Conservation (phyloP, 2,797 vertebrate genomes). For the Sciaenops ocellatus region DNA sequence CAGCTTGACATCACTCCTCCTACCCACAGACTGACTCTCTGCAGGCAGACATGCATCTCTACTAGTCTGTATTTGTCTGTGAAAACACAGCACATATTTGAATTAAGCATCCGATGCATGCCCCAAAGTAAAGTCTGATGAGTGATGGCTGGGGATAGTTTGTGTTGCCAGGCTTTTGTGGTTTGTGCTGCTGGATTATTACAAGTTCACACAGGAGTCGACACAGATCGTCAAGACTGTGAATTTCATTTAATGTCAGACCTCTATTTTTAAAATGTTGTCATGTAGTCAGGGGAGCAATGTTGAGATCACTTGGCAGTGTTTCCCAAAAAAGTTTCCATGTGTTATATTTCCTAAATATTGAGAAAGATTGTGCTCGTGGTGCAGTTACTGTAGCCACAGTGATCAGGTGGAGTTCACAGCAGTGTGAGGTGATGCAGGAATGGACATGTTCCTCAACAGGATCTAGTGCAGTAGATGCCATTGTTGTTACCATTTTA, state of each 20-base stretch:
- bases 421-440: slow-evolving; percentile 12
- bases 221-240: neutral
- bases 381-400: slow-evolving; percentile 39
- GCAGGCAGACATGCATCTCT: slow-evolving; percentile 29
- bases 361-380: slow-evolving; percentile 13
- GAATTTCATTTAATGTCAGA: slow-evolving; percentile 8
- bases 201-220: neutral
- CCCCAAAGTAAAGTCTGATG: slow-evolving; percentile 47
- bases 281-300: neutral
- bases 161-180: slow-evolving; percentile 35
- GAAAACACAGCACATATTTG: slow-evolving; percentile 57
- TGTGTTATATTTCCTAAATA: neutral
- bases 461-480: slow-evolving; percentile 7
- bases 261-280: neutral
- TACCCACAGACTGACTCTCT: slow-evolving; percentile 24
- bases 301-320: slow-evolving; percentile 4
- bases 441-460: slow-evolving; percentile 40
- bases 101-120: slow-evolving; percentile 28
- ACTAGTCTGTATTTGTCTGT: slow-evolving; percentile 62
- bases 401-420: slow-evolving; percentile 22
- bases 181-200: slow-evolving; percentile 34
- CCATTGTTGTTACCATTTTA: slow-evolving; percentile 14
- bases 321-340: slow-evolving; percentile 9
- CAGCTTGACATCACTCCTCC: slow-evolving; percentile 16
- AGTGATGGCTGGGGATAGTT: slow-evolving; percentile 40